Base-by-base conservation (phyloP, 2,888 invertebrate genomes). In the Hymenopus coronatus region DNA sequence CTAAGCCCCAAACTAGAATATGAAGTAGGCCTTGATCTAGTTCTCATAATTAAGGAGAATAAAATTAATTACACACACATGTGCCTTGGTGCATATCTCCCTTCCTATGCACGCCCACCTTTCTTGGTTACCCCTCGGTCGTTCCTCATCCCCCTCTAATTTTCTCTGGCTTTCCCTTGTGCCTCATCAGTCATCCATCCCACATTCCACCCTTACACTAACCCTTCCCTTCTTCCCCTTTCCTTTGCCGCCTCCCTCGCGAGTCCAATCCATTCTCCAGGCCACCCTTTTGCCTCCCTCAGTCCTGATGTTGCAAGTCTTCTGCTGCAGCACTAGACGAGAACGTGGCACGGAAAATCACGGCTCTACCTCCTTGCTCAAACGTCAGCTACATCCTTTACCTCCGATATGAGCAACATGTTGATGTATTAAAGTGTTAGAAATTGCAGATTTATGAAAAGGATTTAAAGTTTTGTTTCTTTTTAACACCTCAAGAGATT, bases 101-200 rank as follows among this genome's bases (percentile, higher is more conserved):
- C 54, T 70, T 70, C 54, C 25, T 15, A 70, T 70, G 25, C 25
- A 70, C 54, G 54, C 54, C 54, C 54, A 70, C 54, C 54, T 70
- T 70, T 70, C 54, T 54, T 46, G 85, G 20, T 12, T 28, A n/a
- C 28, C 88, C 27, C 30, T 83, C 30, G 27, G 83, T 87, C 30
- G 12, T 28, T 87, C 83, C 87, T 83, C 87, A 81, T 87, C 54
- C n/a, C 89, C 82, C 88, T 89, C 90, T 88, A 40, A 86, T 88
- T 90, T 83, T 89, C 88, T 88, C 83, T 86, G 28, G 82, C 90
- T 70, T 28, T 87, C 87, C 81, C 85, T 88, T 89, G 86, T 83
- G 86, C 83, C 84, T 84, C 28, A 82, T 89, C 89, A 84, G 86
- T 89, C 89, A 84, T 88, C 89, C 88, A 40, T 85, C 82, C 88